These are phyloP conservation scores for Andricus quercusramuli DNA, from an alignment of 2,888 invertebrate genomes.

Conservation along the genomic window DNA sequence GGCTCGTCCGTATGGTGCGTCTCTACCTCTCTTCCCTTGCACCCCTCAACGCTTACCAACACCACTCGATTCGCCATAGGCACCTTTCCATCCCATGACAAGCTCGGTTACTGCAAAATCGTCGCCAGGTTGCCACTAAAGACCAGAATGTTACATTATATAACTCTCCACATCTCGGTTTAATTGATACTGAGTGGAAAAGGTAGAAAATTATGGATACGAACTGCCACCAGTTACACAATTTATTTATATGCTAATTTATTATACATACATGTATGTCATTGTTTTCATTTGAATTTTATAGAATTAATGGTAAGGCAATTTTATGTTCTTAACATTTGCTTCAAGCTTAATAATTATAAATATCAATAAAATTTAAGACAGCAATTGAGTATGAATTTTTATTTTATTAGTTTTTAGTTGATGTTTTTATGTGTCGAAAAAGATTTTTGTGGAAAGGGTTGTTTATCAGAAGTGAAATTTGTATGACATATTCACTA, in stretches of 20 bases:
- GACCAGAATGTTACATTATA: slow-evolving; percentile 35
- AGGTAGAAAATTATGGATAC: slow-evolving; percentile 1
- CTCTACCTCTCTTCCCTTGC: slow-evolving; percentile 59
- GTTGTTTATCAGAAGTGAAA: no score
- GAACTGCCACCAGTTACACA: neutral
- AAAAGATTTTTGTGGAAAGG: no score
- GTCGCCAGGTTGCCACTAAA: slow-evolving; percentile 47
- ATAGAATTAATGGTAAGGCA: neutral
- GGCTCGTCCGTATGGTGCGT: slow-evolving; percentile 78
- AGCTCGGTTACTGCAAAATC: slow-evolving; percentile 47
- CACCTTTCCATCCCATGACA: slow-evolving; percentile 49
- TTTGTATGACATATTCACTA: no score
- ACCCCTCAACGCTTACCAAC: slow-evolving; percentile 43
- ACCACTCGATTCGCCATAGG: slow-evolving; percentile 33
- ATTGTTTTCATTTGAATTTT: neutral
- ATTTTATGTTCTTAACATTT: no score
- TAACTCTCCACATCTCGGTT: slow-evolving; percentile 16
- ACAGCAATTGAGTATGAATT: no score
- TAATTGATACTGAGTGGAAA: slow-evolving; percentile 22
- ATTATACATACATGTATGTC: neutral
- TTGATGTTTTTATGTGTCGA: no score
- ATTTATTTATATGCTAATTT: neutral
- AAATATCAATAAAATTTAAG: no score
- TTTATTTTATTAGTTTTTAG: no score
- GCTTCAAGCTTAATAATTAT: no score